These are phyloP conservation scores for Nibea coibor DNA, from an alignment of 2,113 vertebrate species.

Conservation along the genomic window DNA sequence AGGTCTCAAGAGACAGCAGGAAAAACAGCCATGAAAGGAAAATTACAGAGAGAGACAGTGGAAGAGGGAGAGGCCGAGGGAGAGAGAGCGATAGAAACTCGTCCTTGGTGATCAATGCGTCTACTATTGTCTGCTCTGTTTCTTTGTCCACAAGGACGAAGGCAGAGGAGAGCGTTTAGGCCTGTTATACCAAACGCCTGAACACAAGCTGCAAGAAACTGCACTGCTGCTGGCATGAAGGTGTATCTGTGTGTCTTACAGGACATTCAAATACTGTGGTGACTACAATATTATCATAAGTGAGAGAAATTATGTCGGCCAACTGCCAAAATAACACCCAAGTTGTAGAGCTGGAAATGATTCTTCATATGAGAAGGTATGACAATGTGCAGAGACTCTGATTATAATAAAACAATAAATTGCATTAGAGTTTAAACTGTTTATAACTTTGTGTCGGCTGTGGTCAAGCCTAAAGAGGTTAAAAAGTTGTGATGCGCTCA, in stretches of 20 bases:
- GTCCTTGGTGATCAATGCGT: constrained; percentile 81
- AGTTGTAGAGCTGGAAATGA: background rate
- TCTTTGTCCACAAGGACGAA: constrained; percentile 77
- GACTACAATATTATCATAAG: background rate
- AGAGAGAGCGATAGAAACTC: constrained; percentile 60
- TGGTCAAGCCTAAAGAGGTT: background rate
- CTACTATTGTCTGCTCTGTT: constrained; percentile 70
- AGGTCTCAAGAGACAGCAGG: constrained; percentile 70
- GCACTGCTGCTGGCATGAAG: background rate
- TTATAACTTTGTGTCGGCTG: background rate
- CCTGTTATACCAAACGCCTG: constrained; percentile 4
- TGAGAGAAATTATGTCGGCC: background rate
- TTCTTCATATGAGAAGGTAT: too few relatives aligned
- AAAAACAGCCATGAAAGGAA: constrained; percentile 77
- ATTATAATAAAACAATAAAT: background rate
- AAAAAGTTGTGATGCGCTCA: background rate
- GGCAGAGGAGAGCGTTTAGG: constrained; percentile 49
- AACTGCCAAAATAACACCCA: background rate
- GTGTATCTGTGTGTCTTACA: background rate
- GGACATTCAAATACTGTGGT: background rate
- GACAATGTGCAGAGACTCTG: background rate
- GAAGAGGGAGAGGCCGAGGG: constrained; percentile 43
- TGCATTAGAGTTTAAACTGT: background rate
- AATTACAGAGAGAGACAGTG: constrained; percentile 62
- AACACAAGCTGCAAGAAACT: constrained; percentile 17